A percentile compares a stretch with the other conserved stretches of the same genome.
Evolutionary conservation across 2,113 vertebrate genomes (phyloP).

Genomic region (Coracopsis vasa): DNA sequence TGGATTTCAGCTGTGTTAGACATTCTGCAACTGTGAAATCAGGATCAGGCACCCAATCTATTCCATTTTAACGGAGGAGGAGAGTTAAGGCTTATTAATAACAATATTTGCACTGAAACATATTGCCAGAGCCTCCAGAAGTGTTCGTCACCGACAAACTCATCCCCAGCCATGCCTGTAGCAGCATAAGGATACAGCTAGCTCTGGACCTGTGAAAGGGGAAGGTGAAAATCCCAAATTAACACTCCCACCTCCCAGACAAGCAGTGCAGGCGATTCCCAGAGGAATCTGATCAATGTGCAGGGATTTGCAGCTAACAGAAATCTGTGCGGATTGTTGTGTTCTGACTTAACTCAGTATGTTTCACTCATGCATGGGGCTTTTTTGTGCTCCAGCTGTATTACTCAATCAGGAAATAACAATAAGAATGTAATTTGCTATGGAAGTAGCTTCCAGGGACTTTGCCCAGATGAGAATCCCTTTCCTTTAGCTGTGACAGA

Average conservation of each 20-base stretch:
- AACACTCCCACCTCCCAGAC: not conserved
- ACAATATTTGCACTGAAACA: not conserved
- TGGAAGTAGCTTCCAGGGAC: not conserved
- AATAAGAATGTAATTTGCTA: not conserved
- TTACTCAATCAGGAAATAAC: conserved; percentile 25
- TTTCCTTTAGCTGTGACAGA: not conserved
- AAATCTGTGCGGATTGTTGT: not conserved
- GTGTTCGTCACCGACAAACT: fast-evolving
- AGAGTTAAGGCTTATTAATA: not conserved
- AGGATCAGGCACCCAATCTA: not conserved
- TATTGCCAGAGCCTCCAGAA: not conserved
- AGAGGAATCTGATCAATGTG: not conserved
- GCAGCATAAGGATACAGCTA: not conserved
- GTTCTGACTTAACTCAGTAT: not conserved
- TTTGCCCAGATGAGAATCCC: not conserved
- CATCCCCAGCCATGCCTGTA: not conserved
- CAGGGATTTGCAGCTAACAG: not conserved
- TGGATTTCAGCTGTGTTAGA: not conserved
- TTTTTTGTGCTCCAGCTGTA: not conserved
- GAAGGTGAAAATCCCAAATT: not conserved
- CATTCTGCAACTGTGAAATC: not conserved
- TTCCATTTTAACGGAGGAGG: not conserved
- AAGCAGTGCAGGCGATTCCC: not conserved
- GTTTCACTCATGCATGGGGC: not conserved
- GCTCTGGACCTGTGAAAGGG: not conserved